Evolutionary conservation across 2,113 vertebrate genomes (phyloP), one percentile per base, ranked within the genome.

Genomic region (Datnioides undecimradiatus): DNA sequence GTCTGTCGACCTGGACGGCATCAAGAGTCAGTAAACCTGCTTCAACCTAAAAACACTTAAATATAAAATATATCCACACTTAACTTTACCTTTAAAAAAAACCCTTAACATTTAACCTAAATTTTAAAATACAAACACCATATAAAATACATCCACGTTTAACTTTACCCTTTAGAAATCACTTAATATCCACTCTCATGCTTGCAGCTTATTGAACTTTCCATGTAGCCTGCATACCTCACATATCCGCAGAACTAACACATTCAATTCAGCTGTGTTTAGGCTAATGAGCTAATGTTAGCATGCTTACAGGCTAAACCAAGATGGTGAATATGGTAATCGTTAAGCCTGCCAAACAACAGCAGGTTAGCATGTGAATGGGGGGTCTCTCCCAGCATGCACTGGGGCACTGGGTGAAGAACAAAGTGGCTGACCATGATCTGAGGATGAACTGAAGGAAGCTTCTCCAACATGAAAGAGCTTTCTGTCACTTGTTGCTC

Each of bases 1-100:
- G 55, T 84, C 85, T 1, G 86, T 89, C 2, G 84, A 93, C 82
- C 84, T 92, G 76, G 91, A 93, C 1, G 87, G 79, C 51, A 91
- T 91, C 63, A 92, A 93, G 79, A 93, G 92, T 93, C n/a, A 91
- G 90, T 84, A 36, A 25, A 23, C 10, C 31, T 36, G 31, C 16
- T 14, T 49, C 13, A 57, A 0, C 9, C 4, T 8, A n/a, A n/a
- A n/a, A n/a, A n/a, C n/a, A n/a, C n/a, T n/a, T n/a, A n/a, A n/a
- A n/a, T n/a, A n/a, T n/a, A n/a, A n/a, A n/a, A n/a, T n/a, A n/a
- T n/a, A n/a, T n/a, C n/a, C n/a, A n/a, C n/a, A 19, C 29, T 6
- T 40, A 25, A 40, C 62, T 33, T 65, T 27, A 14, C 6, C 1
- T 51, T 12, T 51, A n/a, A n/a, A n/a, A n/a, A n/a, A n/a, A n/a